These are phyloP conservation scores for Odocoileus hemionus DNA, from an alignment of 2,113 vertebrate species.

Conservation along the genomic window DNA sequence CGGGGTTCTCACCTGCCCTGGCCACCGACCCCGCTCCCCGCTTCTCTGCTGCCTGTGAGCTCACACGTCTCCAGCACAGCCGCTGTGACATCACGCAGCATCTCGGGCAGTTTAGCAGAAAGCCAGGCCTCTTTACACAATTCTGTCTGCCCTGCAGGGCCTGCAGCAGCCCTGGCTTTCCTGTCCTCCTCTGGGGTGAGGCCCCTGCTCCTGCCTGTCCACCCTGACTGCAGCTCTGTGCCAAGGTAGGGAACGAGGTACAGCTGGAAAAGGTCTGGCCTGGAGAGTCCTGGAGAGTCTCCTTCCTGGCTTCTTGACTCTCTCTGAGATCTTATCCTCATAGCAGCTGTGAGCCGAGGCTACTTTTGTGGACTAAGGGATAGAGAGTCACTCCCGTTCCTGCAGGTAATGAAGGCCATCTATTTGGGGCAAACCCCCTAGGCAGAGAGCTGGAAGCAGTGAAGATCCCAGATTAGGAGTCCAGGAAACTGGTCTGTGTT, in stretches of 20 bases:
- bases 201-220: neutral
- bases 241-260: neutral
- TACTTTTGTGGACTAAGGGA: neutral
- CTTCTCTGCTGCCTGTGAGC: neutral
- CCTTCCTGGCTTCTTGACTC: neutral
- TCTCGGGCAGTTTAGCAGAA: neutral
- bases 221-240: no score
- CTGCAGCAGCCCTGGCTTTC: neutral
- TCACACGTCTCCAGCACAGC: neutral
- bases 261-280: neutral
- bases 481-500: neutral
- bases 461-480: neutral
- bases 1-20: neutral
- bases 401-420: neutral
- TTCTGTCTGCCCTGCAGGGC: neutral
- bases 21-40: fast-evolving
- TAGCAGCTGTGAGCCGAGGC: neutral
- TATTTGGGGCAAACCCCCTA: neutral
- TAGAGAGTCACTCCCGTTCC: neutral
- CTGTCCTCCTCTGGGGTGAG: neutral
- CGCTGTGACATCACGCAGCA: neutral
- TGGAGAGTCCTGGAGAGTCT: neutral
- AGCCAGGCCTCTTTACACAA: neutral
- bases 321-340: neutral
- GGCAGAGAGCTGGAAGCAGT: neutral